Evolutionary conservation across 1,140 invertebrate species (phyloP), one percentile per base, ranked within the genome.

Genomic region (Tetramorium simillimum): DNA sequence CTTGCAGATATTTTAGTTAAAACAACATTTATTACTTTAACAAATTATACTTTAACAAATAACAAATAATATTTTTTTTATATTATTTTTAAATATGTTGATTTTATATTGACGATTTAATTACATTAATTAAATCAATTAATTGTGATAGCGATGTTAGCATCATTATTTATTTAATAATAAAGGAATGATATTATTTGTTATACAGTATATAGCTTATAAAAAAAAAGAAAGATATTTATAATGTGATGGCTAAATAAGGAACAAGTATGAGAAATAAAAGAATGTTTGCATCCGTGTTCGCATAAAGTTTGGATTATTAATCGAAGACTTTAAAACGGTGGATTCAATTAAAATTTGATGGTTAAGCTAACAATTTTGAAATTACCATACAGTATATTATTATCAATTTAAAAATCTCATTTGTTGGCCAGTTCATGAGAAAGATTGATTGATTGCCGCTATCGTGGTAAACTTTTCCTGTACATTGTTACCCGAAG

Each of bases 331-430:
- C 43, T 77, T 63, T n/a, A 43, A 78, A 78, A 65, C 10, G 75
- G 9, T 46, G 5, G 28, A 49, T 16, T 78, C 18, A 53, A 70
- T 81, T 43, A 70, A 53, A 53, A 56, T 21, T 81, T 56, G 21
- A 53, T 28, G 33, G 10, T 33, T 70, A 21, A 81, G 14, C n/a
- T 53, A 69, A 40, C 62, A 80, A 69, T 2, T 28, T 70, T 2
- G 5, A 81, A 69, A 69, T 70, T 81, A 70, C 16, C 33, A 1
- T 14, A 33, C 18, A 4, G n/a, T 16, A 21, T 70, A 81, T 53
- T 53, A 67, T 73, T 82, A 73, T 58, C 46, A 84, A 75, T 84
- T 60, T 24, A 33, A 84, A 81, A 72, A 62, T 82, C 7, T 46
- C 18, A 49, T 37, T 49, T 46, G 10, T 21, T 43, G 40, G 10